Evolutionary conservation across 1,140 invertebrate species (phyloP).

Genomic region (Drosophila auraria): DNA sequence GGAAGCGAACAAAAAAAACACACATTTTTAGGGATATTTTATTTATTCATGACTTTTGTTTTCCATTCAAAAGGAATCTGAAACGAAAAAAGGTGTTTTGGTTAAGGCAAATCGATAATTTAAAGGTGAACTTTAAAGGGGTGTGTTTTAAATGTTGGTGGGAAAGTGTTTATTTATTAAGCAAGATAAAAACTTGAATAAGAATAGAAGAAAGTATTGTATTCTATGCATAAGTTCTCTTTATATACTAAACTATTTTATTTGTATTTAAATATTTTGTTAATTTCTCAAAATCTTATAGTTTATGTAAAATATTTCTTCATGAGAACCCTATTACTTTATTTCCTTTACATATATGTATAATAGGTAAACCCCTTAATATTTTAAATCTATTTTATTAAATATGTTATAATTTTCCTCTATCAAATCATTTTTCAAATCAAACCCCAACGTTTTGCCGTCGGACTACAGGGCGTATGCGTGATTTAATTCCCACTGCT

Average conservation of each 20-base stretch:
- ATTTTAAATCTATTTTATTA: not conserved
- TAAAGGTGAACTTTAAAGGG: conserved; percentile 8
- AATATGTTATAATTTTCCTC: not conserved
- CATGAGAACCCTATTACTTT: too few relatives aligned
- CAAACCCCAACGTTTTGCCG: conserved; percentile 22
- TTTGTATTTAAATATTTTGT: not conserved
- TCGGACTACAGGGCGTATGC: conserved; percentile 58
- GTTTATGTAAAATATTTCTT: too few relatives aligned
- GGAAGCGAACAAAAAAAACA: conserved; percentile 32
- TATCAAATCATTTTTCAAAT: conserved; percentile 14
- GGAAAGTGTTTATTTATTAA: not conserved
- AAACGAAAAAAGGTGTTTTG: conserved; percentile 26
- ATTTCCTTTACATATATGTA: too few relatives aligned
- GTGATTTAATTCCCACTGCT: conserved; percentile 56
- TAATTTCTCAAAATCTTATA: too few relatives aligned
- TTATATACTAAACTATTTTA: not conserved
- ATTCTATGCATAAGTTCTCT: too few relatives aligned
- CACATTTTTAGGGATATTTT: conserved; percentile 49
- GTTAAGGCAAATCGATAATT: conserved; percentile 43
- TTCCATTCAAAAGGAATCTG: conserved; percentile 46
- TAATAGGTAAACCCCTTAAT: not conserved
- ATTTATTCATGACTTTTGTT: conserved; percentile 69
- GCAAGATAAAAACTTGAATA: not conserved
- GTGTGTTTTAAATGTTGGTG: not conserved
- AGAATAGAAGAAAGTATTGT: too few relatives aligned